Percentiles rank a stretch among this genome's conserved stretches.
These are phyloP conservation scores for Himalopsyche phryganea DNA, from an alignment of 1,140 invertebrate species.

Conservation along the genomic window DNA sequence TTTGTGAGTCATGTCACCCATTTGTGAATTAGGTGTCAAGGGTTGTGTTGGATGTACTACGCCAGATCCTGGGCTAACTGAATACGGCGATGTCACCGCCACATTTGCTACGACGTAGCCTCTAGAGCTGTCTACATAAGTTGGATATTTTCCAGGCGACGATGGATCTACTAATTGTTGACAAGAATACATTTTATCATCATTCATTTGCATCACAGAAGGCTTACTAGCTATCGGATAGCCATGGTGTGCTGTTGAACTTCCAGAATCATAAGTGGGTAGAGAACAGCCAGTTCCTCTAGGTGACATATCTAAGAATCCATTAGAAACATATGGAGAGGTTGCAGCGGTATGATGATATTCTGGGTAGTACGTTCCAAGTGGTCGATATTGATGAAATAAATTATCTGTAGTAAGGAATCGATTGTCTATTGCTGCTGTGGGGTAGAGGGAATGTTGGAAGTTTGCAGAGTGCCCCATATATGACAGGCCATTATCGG, in stretches of 20 bases:
- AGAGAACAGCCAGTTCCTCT: conserved; percentile 44
- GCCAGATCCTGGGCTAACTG: conserved; percentile 45
- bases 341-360: conserved; percentile 64
- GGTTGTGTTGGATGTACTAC: conserved; percentile 52
- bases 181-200: conserved; percentile 62
- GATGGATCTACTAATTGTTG: conserved; percentile 54
- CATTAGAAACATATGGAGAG: conserved; percentile 69
- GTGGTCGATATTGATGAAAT: conserved; percentile 78
- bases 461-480: conserved; percentile 72
- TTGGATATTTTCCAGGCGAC: conserved; percentile 42
- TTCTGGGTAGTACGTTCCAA: conserved; percentile 73
- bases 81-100: conserved; percentile 45
- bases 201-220: conserved; percentile 50
- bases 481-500: conserved; percentile 64
- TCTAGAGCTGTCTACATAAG: conserved; percentile 49
- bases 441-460: conserved; percentile 67
- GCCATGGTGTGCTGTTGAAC: conserved; percentile 53
- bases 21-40: conserved; percentile 45
- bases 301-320: conserved; percentile 68
- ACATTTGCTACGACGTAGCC: conserved; percentile 54
- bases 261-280: conserved; percentile 53
- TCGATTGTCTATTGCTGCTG: conserved; percentile 68
- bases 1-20: conserved; percentile 41
- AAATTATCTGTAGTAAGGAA: conserved; percentile 78
- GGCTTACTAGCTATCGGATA: conserved; percentile 49